Evolutionary conservation across 2,888 invertebrate genomes (phyloP), one percentile per base, ranked within the genome.

Genomic region (Drosophila niveifrons): DNA sequence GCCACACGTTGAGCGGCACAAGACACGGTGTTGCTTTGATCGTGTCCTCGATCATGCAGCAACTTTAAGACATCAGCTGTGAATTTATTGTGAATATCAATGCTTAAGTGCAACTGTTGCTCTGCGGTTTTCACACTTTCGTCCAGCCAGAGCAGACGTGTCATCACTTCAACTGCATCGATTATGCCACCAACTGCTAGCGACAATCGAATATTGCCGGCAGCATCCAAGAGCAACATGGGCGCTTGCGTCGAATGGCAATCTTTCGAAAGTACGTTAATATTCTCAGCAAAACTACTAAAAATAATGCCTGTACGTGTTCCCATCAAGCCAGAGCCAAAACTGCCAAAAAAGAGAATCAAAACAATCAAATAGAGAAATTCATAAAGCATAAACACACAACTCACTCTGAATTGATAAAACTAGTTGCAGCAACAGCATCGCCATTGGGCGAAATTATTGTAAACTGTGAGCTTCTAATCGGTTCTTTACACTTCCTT

Each of bases 241-340:
- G 98, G 98, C 48, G 95, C 95, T 97, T 98, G 98, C 0, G 98
- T 98, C 15, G 98, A 98, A 98, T 93, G 0, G 98, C 97, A 55
- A 55, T 96, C 90, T 97, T 96, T 94, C 0, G 97, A 96, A 92
- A 99, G n/a, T n/a, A 99, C 91, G 36, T n/a, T 4, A 11, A 36
- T n/a, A 6, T 99, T 99, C 88, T 98, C 97, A 98, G 99, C 98
- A 75, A 96, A 96, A 90, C 97, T 96, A 92, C 99, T 99, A 91
- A 97, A 95, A 23, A 98, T 93, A 43, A 99, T 97, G 1, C 98
- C 99, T 0, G 98, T 97, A 57, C 95, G 95, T 17, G 93, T 93
- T 0, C 98, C 97, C 1, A 96, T 94, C 73, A 96, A 93, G 59
- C 96, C 95, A 0, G 97, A 95, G 0, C 98, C 98, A 91, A 96